These are phyloP conservation scores for Mesorhabditis spiculigera DNA, from an alignment of 2,888 invertebrate genomes.

Conservation along the genomic window DNA sequence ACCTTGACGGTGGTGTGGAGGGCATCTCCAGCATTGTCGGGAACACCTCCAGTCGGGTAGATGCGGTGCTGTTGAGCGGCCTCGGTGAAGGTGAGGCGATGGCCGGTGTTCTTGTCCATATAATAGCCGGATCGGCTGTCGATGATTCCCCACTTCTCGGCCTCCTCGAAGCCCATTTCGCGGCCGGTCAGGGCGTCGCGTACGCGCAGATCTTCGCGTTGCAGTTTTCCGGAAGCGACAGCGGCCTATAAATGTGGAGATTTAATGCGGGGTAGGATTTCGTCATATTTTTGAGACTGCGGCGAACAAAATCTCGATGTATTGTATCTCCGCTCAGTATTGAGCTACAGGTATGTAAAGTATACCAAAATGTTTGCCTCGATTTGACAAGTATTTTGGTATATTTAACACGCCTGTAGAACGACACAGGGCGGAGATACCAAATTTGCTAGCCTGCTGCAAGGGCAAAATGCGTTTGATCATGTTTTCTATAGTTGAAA, in stretches of 20 bases:
- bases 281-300: too few relatives aligned
- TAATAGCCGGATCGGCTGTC: slow-evolving; percentile 57
- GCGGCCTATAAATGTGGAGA: slow-evolving; percentile 63
- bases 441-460: too few relatives aligned
- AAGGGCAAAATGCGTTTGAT: too few relatives aligned
- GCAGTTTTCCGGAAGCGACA: slow-evolving; percentile 59
- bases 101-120: slow-evolving; percentile 53
- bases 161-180: slow-evolving; percentile 61
- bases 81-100: slow-evolving; percentile 71
- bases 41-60: slow-evolving; percentile 57
- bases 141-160: slow-evolving; percentile 61
- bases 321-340: too few relatives aligned
- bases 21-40: slow-evolving; percentile 54
- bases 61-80: slow-evolving; percentile 81
- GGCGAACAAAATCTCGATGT: too few relatives aligned
- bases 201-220: slow-evolving; percentile 66
- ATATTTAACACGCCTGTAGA: too few relatives aligned
- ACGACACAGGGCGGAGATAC: too few relatives aligned
- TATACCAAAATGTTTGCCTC: too few relatives aligned
- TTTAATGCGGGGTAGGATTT: background rate
- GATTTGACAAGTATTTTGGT: too few relatives aligned
- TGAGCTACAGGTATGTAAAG: too few relatives aligned
- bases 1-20: slow-evolving; percentile 54
- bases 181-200: slow-evolving; percentile 75
- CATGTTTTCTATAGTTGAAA: background rate